Conservation (phyloP, 2,888 invertebrate species). For the Mycalesis mineus region DNA sequence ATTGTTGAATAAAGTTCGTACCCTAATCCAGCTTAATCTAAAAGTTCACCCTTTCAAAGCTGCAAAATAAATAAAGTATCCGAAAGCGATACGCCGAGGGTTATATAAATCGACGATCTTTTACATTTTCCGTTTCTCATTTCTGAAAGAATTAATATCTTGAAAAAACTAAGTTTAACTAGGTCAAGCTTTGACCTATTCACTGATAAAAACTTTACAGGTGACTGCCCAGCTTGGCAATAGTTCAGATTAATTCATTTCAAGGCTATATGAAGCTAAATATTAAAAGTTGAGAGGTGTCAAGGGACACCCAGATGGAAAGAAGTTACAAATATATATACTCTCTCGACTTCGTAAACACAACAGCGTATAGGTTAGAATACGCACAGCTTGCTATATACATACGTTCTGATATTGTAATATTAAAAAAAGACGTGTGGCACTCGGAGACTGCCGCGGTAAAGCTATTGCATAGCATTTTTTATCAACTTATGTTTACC, state of each 20-base stretch:
- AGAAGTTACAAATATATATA: too few species aligned
- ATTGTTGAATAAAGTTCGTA: background rate
- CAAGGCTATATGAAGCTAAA: background rate
- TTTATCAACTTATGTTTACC: too few species aligned
- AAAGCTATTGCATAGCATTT: too few species aligned
- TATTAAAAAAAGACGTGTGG: too few species aligned
- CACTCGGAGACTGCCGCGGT: too few species aligned
- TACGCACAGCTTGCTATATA: too few species aligned
- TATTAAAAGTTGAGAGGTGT: too few species aligned
- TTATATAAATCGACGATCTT: background rate
- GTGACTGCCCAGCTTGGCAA: background rate
- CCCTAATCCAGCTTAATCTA: slow-evolving; percentile 5
- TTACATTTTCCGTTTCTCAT: background rate
- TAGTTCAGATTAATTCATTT: background rate
- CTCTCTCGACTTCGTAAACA: too few species aligned
- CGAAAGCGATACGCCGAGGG: slow-evolving; percentile 1
- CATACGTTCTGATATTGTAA: too few species aligned
- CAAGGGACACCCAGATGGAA: too few species aligned
- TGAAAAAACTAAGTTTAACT: background rate
- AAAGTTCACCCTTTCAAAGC: background rate
- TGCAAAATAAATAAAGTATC: slow-evolving; percentile 6
- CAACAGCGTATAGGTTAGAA: too few species aligned
- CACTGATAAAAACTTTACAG: background rate
- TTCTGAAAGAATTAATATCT: background rate
- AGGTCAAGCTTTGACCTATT: slow-evolving; percentile 4